A percentile compares a stretch with the other conserved stretches of the same genome.
Conservation (phyloP, 1,140 invertebrate species). For the Lasioglossum baleicum region DNA sequence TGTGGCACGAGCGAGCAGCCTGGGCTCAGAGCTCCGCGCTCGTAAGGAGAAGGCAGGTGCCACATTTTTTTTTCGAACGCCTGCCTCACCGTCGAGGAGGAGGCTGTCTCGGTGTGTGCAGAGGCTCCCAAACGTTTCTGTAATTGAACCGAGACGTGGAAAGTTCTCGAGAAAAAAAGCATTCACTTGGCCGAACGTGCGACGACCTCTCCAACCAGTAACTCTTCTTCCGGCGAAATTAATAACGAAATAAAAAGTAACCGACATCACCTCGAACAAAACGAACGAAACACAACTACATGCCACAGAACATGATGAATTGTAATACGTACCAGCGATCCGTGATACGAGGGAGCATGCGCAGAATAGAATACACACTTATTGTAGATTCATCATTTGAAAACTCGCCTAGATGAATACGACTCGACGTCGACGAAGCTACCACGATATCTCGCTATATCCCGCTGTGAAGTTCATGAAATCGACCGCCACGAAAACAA, state of each 20-base stretch:
- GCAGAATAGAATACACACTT: conserved; percentile 25
- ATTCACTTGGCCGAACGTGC: not conserved
- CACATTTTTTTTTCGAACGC: conserved; percentile 71
- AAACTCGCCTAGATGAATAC: no score
- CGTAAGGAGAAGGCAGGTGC: conserved; percentile 74
- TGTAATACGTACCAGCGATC: conserved; percentile 55
- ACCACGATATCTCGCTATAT: not conserved
- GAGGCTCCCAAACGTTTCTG: conserved; percentile 66
- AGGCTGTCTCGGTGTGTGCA: conserved; percentile 56
- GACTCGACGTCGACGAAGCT: not conserved
- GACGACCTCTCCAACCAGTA: not conserved
- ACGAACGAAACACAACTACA: no score
- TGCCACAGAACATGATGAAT: no score
- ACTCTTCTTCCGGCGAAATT: no score
- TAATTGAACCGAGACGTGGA: conserved; percentile 19
- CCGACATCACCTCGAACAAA: no score
- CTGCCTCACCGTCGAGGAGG: conserved; percentile 51
- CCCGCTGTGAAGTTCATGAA: not conserved
- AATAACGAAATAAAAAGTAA: no score
- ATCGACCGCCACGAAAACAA: not conserved
- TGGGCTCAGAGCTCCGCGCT: conserved; percentile 56
- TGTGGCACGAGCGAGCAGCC: conserved; percentile 73
- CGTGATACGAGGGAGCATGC: conserved; percentile 22
- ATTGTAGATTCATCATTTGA: conserved; percentile 27
- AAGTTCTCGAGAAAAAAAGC: conserved; percentile 3